Evolutionary conservation across 2,113 vertebrate genomes (phyloP).

Genomic region (Ptilorrhoa leucosticta): DNA sequence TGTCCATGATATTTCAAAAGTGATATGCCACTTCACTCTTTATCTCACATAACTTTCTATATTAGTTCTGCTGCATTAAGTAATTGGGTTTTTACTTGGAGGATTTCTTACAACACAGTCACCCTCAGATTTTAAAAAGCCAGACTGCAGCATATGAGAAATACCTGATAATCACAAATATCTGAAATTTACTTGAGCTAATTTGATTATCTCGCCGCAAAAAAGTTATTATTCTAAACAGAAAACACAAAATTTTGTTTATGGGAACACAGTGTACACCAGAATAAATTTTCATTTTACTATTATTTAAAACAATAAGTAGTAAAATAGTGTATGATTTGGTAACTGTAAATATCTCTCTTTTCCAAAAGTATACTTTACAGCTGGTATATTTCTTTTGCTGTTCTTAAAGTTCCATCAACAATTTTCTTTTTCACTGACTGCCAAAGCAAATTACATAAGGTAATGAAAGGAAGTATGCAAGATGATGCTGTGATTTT

Average conservation of each 20-base stretch:
- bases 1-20: background rate
- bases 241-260: background rate
- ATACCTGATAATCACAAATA: background rate
- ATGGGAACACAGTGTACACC: background rate
- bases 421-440: background rate
- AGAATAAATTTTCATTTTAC: background rate
- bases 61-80: background rate
- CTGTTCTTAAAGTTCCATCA: background rate
- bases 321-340: background rate
- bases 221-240: background rate
- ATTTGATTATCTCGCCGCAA: background rate
- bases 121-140: background rate
- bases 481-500: background rate
- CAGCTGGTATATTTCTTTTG: background rate
- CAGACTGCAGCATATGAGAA: background rate
- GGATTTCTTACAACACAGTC: background rate
- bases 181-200: background rate
- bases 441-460: background rate
- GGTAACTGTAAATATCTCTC: background rate
- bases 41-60: background rate
- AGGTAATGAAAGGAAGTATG: rapidly evolving
- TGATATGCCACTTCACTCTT: background rate
- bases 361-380: background rate
- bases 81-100: background rate
- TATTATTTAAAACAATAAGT: background rate